Conservation (phyloP, 2,888 invertebrate genomes). For the Serripes groenlandicus region DNA sequence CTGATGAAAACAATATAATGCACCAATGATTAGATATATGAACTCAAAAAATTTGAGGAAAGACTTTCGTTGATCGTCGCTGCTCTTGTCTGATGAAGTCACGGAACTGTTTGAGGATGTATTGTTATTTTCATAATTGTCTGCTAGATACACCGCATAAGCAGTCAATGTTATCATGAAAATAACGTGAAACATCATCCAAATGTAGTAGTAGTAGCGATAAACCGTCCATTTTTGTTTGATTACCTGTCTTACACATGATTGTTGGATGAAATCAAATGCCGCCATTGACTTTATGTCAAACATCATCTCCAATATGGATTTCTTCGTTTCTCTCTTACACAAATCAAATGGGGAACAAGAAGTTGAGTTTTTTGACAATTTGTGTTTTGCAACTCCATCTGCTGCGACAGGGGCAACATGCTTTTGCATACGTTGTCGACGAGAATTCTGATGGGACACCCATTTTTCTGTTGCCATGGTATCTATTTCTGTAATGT, state of each 20-base stretch:
- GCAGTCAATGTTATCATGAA: constrained; percentile 69
- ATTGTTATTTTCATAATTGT: constrained; percentile 29
- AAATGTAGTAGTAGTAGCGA: constrained; percentile 64
- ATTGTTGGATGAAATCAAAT: constrained; percentile 71
- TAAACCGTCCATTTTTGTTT: constrained; percentile 74
- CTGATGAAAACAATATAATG: constrained; percentile 57
- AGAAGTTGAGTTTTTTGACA: constrained; percentile 35
- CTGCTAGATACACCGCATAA: constrained; percentile 62
- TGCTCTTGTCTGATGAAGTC: neutral
- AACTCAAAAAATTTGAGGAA: constrained; percentile 57
- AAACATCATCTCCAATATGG: constrained; percentile 76
- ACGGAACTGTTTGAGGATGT: neutral
- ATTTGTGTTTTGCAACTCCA: constrained; percentile 61
- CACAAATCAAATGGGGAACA: constrained; percentile 46
- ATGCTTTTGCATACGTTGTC: constrained; percentile 46
- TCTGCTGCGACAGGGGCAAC: constrained; percentile 57
- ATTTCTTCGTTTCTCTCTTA: constrained; percentile 55
- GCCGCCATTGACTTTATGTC: constrained; percentile 67
- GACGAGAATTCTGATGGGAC: constrained; percentile 29
- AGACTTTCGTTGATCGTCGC: neutral
- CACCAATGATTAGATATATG: constrained; percentile 56
- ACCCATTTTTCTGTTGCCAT: constrained; percentile 65
- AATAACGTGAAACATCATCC: constrained; percentile 70
- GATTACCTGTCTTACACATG: constrained; percentile 71
- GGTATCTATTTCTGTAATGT: constrained; percentile 78